Percentiles rank a stretch among this genome's conserved stretches.
Evolutionary conservation across 2,797 vertebrate genomes (phyloP).

Genomic region (Cheracebus regulus): DNA sequence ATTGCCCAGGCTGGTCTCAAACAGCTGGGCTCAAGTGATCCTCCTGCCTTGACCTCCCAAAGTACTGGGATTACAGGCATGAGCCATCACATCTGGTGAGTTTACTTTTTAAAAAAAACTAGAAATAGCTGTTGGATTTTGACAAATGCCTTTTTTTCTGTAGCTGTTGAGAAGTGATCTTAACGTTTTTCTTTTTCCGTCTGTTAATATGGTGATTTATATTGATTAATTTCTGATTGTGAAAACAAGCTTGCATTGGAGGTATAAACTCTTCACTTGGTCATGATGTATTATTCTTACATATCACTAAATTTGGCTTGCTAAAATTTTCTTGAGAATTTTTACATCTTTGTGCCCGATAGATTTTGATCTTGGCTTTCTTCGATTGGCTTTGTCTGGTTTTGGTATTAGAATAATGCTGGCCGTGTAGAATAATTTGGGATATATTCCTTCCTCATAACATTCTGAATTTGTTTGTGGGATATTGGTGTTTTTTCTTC

Average conservation of each 20-base stretch:
- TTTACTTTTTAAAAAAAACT: background rate
- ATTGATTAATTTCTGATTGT: background rate
- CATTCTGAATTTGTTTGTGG: background rate
- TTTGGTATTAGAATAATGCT: background rate
- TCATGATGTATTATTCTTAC: background rate
- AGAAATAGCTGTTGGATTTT: background rate
- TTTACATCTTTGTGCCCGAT: background rate
- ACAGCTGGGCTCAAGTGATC: background rate
- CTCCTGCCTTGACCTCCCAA: background rate
- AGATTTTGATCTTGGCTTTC: background rate
- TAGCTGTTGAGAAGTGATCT: background rate
- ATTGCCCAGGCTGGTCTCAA: background rate
- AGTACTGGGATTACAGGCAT: background rate
- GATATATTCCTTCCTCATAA: background rate
- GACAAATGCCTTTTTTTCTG: background rate
- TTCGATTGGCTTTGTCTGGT: slow-evolving; percentile 9
- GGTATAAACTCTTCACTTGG: background rate
- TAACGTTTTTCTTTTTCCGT: background rate
- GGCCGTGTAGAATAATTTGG: background rate
- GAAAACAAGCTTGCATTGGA: background rate
- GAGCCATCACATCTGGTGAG: background rate
- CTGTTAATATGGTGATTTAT: background rate
- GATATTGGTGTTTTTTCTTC: background rate
- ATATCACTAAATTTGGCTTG: background rate
- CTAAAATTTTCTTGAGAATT: background rate